Base-by-base conservation (phyloP, 2,797 vertebrate genomes). In the Peromyscus eremicus region DNA sequence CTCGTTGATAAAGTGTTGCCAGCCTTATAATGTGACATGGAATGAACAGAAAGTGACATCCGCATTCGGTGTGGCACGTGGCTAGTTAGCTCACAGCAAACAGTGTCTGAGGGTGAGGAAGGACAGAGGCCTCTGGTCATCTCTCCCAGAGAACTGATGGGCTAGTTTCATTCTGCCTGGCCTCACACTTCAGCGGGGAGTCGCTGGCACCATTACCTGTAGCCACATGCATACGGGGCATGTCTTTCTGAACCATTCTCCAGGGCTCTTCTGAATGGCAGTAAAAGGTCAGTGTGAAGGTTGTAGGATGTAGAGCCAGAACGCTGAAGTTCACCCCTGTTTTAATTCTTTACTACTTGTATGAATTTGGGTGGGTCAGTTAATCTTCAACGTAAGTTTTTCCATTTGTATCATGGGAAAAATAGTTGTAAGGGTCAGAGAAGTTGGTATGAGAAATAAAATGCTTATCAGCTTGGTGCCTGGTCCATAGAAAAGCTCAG, bases 301-400 rank as follows among this genome's bases (percentile, higher is more conserved):
- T 16, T 52, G 32, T 52, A 46, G 64, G 19, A 4, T 10, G 1
- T 52, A 43, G 64, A 70, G 52, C 43, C 76, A 55, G 80, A 88
- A 70, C 73, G 70, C 34, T 52, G 40, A 85, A 12, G 13, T 55
- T 68, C 52, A 29, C 19, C 60, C 40, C 9, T n/a, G 6, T 46
- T 66, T 52, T 52, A 68, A 85, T 52, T 68, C 55, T 91, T 91
- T 62, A 66, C 7, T 32, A 43, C n/a, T 70, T 55, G 7, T 70
- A 55, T 70, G 89, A 60, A 43, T 85, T 87, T 71, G 71, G 14
- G 55, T 55, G 70, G 34, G 57, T 86, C 71, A 82, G 32, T 91
- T 91, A 71, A 91, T 14, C 60, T 89, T 43, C 57, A 94, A 62
- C 46, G 6, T 79, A 85, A 11, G 17, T 90, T 79, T 94, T 76